Evolutionary conservation across 2,113 vertebrate genomes (phyloP).

Genomic region (Sula dactylatra): DNA sequence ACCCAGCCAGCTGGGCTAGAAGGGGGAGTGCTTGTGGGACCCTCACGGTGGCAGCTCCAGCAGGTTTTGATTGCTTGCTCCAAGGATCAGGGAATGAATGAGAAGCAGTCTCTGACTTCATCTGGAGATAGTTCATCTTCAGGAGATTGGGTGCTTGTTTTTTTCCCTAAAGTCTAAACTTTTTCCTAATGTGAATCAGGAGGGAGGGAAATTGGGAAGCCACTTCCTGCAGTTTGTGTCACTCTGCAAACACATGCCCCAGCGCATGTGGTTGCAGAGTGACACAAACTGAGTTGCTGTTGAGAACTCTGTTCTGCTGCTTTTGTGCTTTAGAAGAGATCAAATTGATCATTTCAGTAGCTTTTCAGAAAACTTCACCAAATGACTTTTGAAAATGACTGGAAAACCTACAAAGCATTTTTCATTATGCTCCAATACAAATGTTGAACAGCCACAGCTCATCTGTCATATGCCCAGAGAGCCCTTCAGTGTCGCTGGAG

Average conservation of each 20-base stretch:
- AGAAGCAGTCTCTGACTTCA: neutral
- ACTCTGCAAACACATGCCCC: too few relatives aligned
- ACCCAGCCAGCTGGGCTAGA: neutral
- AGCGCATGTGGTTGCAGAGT: neutral
- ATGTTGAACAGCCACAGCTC: neutral
- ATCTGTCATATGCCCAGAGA: neutral
- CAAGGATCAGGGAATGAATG: neutral
- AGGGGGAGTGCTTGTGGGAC: neutral
- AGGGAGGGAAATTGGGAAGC: neutral
- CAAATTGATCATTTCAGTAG: neutral
- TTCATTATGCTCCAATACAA: neutral
- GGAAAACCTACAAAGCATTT: neutral
- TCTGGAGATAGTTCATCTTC: neutral
- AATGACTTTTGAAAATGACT: neutral
- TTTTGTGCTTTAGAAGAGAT: neutral
- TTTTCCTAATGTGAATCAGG: neutral
- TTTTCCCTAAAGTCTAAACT: neutral
- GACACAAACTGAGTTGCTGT: neutral
- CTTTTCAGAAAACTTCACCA: neutral
- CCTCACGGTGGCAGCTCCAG: neutral
- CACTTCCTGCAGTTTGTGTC: too few relatives aligned
- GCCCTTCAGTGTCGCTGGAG: neutral
- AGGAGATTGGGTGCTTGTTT: neutral
- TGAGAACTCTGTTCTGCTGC: neutral
- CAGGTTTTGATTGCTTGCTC: neutral